Evolutionary conservation across 2,797 vertebrate genomes (phyloP).

Genomic region (Miichthys miiuy): DNA sequence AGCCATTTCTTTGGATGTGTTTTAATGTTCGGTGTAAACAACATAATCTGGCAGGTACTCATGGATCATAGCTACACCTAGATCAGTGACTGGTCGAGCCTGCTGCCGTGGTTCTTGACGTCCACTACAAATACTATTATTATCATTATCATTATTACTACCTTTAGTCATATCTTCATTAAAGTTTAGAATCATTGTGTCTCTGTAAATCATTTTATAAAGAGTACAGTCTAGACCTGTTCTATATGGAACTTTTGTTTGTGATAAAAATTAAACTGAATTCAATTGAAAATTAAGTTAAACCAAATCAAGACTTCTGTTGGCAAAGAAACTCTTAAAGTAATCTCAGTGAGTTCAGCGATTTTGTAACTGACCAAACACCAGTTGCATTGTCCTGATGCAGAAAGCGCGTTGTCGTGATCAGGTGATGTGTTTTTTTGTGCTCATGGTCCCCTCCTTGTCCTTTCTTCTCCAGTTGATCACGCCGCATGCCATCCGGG

Average conservation of each 20-base stretch:
- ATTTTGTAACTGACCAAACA: conserved; percentile 9
- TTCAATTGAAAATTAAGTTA: no score
- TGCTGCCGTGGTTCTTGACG: no score
- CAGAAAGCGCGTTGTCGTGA: neutral
- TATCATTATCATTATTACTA: no score
- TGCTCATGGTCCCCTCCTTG: neutral
- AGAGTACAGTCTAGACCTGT: no score
- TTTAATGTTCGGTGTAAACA: neutral
- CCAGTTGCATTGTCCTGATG: neutral
- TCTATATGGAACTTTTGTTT: no score
- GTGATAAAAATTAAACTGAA: no score
- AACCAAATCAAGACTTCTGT: neutral
- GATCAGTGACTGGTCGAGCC: no score
- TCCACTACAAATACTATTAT: no score
- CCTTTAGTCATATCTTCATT: no score
- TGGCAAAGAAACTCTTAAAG: neutral
- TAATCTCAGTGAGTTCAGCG: neutral
- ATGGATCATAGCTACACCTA: no score
- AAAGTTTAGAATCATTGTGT: no score
- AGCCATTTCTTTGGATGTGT: neutral
- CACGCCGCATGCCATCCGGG: conserved; percentile 86
- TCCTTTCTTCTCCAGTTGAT: conserved; percentile 76
- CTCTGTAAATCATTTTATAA: no score
- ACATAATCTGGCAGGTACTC: neutral
- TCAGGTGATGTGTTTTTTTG: conserved; percentile 10